A percentile compares a stretch with the other conserved stretches of the same genome.
Evolutionary conservation across 1,140 invertebrate species (phyloP).

Genomic region (Caenorhabditis remanei): DNA sequence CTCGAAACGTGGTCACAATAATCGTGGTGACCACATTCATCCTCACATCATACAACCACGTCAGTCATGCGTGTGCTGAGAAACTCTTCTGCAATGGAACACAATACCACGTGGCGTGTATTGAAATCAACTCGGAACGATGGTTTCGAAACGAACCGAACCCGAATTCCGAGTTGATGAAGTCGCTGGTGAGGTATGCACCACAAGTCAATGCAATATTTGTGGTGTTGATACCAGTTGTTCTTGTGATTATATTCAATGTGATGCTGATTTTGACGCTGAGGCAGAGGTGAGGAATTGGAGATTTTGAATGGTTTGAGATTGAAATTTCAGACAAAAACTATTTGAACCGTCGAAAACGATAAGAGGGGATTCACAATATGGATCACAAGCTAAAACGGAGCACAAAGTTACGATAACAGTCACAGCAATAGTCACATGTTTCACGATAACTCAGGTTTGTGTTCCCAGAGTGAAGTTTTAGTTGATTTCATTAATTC

Average conservation of each 20-base stretch:
- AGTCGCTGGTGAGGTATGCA: constrained; percentile 56
- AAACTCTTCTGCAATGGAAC: constrained; percentile 66
- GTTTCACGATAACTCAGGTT: constrained; percentile 68
- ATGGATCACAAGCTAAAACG: constrained; percentile 56
- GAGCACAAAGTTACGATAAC: constrained; percentile 67
- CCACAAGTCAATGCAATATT: constrained; percentile 65
- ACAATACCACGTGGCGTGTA: constrained; percentile 64
- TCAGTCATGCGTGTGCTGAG: constrained; percentile 63
- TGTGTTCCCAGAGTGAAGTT: not conserved
- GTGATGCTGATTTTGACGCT: constrained; percentile 63
- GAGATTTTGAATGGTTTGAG: not conserved
- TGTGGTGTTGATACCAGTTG: constrained; percentile 64
- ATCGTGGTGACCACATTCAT: constrained; percentile 61
- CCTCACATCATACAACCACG: constrained; percentile 67
- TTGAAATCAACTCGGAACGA: constrained; percentile 57
- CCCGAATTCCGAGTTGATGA: constrained; percentile 60
- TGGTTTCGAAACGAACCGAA: constrained; percentile 67
- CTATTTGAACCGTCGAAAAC: constrained; percentile 57
- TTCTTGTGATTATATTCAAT: constrained; percentile 66
- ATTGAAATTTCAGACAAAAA: constrained; percentile 57
- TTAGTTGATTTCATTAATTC: not conserved
- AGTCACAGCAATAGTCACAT: constrained; percentile 66
- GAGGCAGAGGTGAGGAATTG: constrained; percentile 53
- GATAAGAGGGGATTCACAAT: constrained; percentile 48
- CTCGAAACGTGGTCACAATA: constrained; percentile 36